Evolutionary conservation across 2,797 vertebrate genomes (phyloP), one percentile per base, ranked within the genome.

Genomic region (Moxostoma hubbsi): DNA sequence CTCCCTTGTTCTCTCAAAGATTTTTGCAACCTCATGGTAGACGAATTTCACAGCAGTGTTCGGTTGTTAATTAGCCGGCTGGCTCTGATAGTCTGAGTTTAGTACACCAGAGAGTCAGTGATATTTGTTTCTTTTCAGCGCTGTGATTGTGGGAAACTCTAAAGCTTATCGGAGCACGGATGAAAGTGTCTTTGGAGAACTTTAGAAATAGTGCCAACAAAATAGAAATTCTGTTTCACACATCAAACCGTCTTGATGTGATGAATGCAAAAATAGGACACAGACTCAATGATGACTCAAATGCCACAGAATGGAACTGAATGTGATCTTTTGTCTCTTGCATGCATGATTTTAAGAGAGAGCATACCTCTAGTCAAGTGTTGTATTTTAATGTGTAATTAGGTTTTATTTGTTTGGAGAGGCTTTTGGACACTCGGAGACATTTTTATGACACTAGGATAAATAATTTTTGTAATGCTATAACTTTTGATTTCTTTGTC

Each of bases 141-240:
- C 63, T 75, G 73, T 46, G 57, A 73, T 73, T 73, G 58, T 4
- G 0, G 24, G 15, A 75, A 75, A 65, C 75, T 54, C 24, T 61
- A 47, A 16, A 43, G 65, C 69, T 69, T 68, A 67, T 12, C 4
- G 54, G 4, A 47, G 75, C 0, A 1, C 18, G 0, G 57, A 68
- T 68, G 55, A 68, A 77, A 77, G 75, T 51, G 18, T 24, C 18
- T 24, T 3, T 18, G 68, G 55, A 45, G 75, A 24, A 51, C 24
- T 24, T 62, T 62, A 6, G 47, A 69, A 61, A 69, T 51, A 3
- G 15, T 43, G 55, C 55, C 18, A 50, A 65, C 5, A 50, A 77
- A 69, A 59, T 77, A 77, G 64, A 67, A 67, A n/a, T 45, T 63
- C 36, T 45, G 55, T 69, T 51, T 82, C 80, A 82, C 83, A 85